A percentile compares a stretch with the other conserved stretches of the same genome.
Evolutionary conservation across 2,888 invertebrate species (phyloP).

Genomic region (Lobophora halterata): DNA sequence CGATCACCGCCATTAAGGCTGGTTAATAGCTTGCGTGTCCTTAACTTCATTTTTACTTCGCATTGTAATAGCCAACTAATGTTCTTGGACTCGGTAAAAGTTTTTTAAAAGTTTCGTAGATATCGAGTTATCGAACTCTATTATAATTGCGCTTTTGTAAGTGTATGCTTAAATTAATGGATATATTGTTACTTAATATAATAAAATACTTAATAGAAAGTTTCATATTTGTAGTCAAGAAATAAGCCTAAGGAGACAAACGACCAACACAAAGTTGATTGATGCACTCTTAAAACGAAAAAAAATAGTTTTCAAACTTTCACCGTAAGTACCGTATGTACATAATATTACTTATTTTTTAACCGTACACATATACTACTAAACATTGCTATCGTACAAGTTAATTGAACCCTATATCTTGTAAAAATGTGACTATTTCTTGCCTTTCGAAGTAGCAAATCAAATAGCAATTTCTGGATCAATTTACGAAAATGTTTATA

Average conservation of each 20-base stretch:
- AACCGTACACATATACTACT: too few species aligned
- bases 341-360: too few species aligned
- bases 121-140: slow-evolving; percentile 26
- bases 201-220: too few species aligned
- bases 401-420: too few species aligned
- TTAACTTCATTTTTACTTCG: slow-evolving; percentile 60
- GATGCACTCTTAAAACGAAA: not conserved
- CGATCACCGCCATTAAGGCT: slow-evolving; percentile 67
- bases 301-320: too few species aligned
- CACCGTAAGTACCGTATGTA: too few species aligned
- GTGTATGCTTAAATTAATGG: too few species aligned
- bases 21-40: slow-evolving; percentile 63
- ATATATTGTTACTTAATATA: too few species aligned
- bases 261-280: slow-evolving; percentile 1
- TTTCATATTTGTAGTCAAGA: slow-evolving; percentile 16
- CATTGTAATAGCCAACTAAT: slow-evolving; percentile 61
- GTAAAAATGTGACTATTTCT: too few species aligned
- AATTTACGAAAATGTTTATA: slow-evolving; percentile 11
- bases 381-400: too few species aligned
- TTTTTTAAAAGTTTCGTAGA: slow-evolving; percentile 28
- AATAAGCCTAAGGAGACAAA: slow-evolving; percentile 16
- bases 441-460: too few species aligned
- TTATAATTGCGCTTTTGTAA: slow-evolving; percentile 21
- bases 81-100: slow-evolving; percentile 41
- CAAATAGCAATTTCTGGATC: too few species aligned